A percentile compares a stretch with the other conserved stretches of the same genome.
Conservation (phyloP, 2,888 invertebrate species). For the Brassicogethes aeneus region DNA sequence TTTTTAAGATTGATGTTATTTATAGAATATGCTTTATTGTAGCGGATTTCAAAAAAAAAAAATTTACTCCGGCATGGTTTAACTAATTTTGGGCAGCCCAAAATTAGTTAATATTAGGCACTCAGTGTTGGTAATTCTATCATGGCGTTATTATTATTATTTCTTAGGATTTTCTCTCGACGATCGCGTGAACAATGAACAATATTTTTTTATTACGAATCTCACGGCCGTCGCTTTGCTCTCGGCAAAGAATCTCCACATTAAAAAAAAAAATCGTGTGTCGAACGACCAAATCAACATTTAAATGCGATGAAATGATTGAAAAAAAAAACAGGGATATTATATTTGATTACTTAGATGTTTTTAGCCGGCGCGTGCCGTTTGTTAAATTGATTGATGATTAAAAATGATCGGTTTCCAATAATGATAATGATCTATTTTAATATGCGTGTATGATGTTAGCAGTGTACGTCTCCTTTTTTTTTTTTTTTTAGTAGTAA, state of each 20-base stretch:
- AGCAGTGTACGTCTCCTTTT: slow-evolving; percentile 36
- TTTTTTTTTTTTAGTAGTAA: slow-evolving; percentile 20
- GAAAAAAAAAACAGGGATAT: slow-evolving; percentile 31
- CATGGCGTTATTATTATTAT: slow-evolving; percentile 19
- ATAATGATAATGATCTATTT: slow-evolving; percentile 37
- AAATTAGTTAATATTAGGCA: no score
- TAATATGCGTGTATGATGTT: slow-evolving; percentile 43
- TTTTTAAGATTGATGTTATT: no score
- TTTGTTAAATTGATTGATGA: slow-evolving; percentile 2
- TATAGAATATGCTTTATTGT: no score
- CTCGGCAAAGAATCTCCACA: no score
- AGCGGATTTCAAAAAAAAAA: no score
- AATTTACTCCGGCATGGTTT: no score
- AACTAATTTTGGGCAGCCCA: no score
- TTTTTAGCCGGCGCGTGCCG: not conserved
- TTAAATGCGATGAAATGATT: no score
- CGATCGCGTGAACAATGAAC: slow-evolving; percentile 6
- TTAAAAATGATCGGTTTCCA: not conserved
- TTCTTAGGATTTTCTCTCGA: slow-evolving; percentile 3
- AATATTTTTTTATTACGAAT: slow-evolving; percentile 23
- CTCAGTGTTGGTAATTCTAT: slow-evolving; percentile 20
- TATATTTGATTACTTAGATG: slow-evolving; percentile 19
- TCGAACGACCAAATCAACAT: slow-evolving; percentile 38
- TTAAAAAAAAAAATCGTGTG: no score
- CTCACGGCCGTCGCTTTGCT: no score